Percentiles rank a stretch among this genome's conserved stretches.
phyloP scores from a whole-genome alignment of 2,888 invertebrate species.

The Zaprionus lineosus region DNA sequence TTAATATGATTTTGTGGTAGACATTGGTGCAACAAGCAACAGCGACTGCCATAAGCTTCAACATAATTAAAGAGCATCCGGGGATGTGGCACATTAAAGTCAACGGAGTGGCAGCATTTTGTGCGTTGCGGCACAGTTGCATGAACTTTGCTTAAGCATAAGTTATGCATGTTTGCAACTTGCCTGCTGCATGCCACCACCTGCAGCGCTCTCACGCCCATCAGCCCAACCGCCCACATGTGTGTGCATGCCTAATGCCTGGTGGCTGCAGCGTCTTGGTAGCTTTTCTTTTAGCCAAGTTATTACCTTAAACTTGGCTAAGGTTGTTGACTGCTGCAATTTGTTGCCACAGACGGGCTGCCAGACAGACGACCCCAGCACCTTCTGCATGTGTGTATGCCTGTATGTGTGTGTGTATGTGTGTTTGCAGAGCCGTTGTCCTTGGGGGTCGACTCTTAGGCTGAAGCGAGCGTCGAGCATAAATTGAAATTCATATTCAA shows the following conservation, averaged over 20 bases:
- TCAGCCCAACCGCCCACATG: too few relatives aligned
- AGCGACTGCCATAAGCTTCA: slow-evolving; percentile 31
- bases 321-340: slow-evolving; percentile 75
- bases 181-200: slow-evolving; percentile 5
- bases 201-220: neutral
- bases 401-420: slow-evolving; percentile 11
- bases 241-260: slow-evolving; percentile 50
- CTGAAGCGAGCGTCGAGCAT: slow-evolving; percentile 25
- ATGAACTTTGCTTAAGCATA: slow-evolving; percentile 67
- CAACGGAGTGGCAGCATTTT: slow-evolving; percentile 8
- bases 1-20: slow-evolving; percentile 75
- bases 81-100: slow-evolving; percentile 48
- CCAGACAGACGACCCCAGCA: slow-evolving; percentile 40
- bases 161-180: slow-evolving; percentile 63
- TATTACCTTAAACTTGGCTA: slow-evolving; percentile 73
- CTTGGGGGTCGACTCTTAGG: slow-evolving; percentile 60
- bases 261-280: slow-evolving; percentile 54
- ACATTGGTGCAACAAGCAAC: slow-evolving; percentile 38
- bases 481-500: slow-evolving; percentile 76
- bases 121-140: slow-evolving; percentile 45
- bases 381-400: slow-evolving; percentile 4
- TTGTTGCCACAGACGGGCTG: slow-evolving; percentile 51
- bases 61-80: slow-evolving; percentile 65
- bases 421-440: slow-evolving; percentile 33
- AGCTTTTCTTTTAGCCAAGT: slow-evolving; percentile 44